phyloP scores from a whole-genome alignment of 2,888 invertebrate genomes.

The Synanthedon formicaeformis region DNA sequence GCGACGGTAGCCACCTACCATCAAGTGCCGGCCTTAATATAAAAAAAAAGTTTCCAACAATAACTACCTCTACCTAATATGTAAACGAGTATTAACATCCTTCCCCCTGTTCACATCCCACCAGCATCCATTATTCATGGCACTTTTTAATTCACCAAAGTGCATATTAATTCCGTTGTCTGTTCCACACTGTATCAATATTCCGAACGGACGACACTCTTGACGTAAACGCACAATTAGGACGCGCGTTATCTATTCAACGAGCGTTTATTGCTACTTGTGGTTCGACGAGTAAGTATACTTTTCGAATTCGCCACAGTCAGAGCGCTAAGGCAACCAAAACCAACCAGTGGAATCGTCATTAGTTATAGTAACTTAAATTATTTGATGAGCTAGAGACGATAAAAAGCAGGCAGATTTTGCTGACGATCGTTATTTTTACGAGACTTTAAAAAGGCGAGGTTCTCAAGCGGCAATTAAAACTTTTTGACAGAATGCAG shows the following conservation, averaged over 20 bases:
- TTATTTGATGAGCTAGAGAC: too few species aligned
- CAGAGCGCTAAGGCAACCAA: too few species aligned
- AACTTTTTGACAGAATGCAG: too few species aligned
- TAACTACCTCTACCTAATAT: not conserved
- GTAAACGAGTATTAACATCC: not conserved
- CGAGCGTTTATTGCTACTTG: not conserved
- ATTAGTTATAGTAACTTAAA: too few species aligned
- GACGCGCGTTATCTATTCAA: not conserved
- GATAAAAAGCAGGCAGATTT: too few species aligned
- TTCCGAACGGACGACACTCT: not conserved
- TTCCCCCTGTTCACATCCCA: not conserved
- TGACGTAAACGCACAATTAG: not conserved
- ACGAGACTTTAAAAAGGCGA: too few species aligned
- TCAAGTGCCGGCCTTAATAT: too few species aligned
- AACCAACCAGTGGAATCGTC: too few species aligned
- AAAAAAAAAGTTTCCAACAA: too few species aligned
- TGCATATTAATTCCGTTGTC: not conserved
- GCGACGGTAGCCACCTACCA: too few species aligned
- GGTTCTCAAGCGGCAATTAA: too few species aligned
- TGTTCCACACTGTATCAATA: not conserved
- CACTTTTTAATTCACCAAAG: not conserved
- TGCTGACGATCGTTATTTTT: too few species aligned
- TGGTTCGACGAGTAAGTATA: not conserved
- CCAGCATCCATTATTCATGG: not conserved
- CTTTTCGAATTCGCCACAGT: not conserved